phyloP scores from a whole-genome alignment of 2,888 invertebrate species.

The Cephus pulcher region DNA sequence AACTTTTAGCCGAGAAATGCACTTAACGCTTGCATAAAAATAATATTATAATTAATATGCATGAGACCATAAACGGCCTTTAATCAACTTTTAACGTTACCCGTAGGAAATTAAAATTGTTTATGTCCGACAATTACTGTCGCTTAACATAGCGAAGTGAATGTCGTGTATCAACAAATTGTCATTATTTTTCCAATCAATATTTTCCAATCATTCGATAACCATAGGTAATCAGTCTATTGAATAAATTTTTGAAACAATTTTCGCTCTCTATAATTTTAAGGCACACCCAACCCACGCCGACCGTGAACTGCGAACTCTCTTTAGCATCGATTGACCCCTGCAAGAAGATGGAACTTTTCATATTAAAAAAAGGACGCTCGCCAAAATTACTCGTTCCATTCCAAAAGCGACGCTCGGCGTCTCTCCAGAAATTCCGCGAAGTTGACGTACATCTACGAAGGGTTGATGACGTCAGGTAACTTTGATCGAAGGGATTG shows the following conservation, averaged over 20 bases:
- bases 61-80: slow-evolving; percentile 39
- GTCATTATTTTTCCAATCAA: no score
- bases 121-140: slow-evolving; percentile 50
- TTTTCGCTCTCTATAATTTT: no score
- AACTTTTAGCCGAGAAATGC: slow-evolving; percentile 44
- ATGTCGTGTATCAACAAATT: not conserved
- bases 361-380: not conserved
- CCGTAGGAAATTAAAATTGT: slow-evolving; percentile 50
- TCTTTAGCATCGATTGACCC: no score
- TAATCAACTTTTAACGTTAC: slow-evolving; percentile 49
- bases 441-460: not conserved
- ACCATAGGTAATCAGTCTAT: no score
- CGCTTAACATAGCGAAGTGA: slow-evolving; percentile 23
- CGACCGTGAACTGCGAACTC: no score
- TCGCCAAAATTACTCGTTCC: not conserved
- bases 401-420: not conserved
- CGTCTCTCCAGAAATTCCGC: not conserved
- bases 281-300: no score
- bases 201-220: no score
- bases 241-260: no score
- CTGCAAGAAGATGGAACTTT: no score
- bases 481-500: not conserved
- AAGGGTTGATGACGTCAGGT: not conserved
- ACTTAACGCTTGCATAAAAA: slow-evolving; percentile 41
- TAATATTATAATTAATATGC: slow-evolving; percentile 48